phyloP scores from a whole-genome alignment of 2,797 vertebrate genomes.

The Percopsis omiscomaycus region DNA sequence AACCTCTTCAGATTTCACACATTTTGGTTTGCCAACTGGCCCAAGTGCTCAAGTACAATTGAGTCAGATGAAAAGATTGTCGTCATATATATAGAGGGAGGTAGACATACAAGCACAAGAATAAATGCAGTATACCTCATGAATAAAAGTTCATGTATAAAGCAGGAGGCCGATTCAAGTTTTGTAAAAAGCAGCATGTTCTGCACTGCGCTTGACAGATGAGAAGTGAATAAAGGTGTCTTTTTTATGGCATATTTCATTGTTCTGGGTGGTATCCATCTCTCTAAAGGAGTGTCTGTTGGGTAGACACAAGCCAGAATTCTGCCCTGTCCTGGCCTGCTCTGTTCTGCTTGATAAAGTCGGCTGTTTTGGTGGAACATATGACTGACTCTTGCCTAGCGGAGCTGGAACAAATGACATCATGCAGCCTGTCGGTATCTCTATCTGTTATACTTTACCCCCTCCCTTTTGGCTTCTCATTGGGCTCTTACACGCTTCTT shows the following conservation, averaged over 20 bases:
- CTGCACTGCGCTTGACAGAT: background rate
- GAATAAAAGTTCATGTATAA: no score
- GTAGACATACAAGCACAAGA: background rate
- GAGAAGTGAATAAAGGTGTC: slow-evolving; percentile 6
- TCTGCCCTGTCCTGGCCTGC: slow-evolving; percentile 51
- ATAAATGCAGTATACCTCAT: background rate
- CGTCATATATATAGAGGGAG: slow-evolving; percentile 7
- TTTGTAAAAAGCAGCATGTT: background rate
- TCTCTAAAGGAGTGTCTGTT: slow-evolving; percentile 59
- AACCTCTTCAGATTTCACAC: slow-evolving; percentile 52
- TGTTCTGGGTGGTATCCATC: slow-evolving; percentile 29
- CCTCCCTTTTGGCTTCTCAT: background rate
- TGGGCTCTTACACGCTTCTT: slow-evolving; percentile 16
- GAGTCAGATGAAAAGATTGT: slow-evolving; percentile 26
- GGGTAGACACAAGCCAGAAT: slow-evolving; percentile 58
- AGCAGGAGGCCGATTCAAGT: no score
- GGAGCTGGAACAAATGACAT: slow-evolving; percentile 79
- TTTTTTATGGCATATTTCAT: slow-evolving; percentile 24
- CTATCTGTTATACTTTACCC: slow-evolving; percentile 39
- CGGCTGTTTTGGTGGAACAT: slow-evolving; percentile 65
- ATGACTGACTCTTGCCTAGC: slow-evolving; percentile 67
- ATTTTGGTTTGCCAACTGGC: slow-evolving; percentile 56
- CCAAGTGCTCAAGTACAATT: slow-evolving; percentile 35
- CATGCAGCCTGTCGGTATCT: slow-evolving; percentile 66
- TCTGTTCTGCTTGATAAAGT: slow-evolving; percentile 70